Evolutionary conservation across 1,140 invertebrate genomes (phyloP).

Genomic region (Eurosta solidaginis): DNA sequence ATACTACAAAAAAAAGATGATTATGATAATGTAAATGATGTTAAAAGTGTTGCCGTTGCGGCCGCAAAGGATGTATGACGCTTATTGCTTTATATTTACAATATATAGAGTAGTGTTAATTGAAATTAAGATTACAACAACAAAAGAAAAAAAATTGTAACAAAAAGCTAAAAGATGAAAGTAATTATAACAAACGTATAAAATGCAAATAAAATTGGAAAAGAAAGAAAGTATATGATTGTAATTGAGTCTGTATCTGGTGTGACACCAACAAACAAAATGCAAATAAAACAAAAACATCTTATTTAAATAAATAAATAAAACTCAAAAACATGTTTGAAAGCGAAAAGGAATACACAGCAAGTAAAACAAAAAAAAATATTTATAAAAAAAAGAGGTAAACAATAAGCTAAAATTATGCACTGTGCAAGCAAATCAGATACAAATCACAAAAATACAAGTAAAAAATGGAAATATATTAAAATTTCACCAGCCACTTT

Average conservation of each 20-base stretch:
- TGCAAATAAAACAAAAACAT: conserved; percentile 13
- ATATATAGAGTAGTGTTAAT: conserved; percentile 30
- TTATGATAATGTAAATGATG: conserved; percentile 16
- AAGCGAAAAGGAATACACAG: background rate
- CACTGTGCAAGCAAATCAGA: conserved; percentile 7
- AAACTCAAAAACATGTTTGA: background rate
- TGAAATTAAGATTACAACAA: conserved; percentile 27
- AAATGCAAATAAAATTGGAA: background rate
- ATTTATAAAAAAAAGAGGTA: background rate
- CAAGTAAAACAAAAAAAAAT: background rate
- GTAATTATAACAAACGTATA: conserved; percentile 17
- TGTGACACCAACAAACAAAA: conserved; percentile 25
- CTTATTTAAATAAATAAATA: background rate
- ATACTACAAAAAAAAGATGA: conserved; percentile 22
- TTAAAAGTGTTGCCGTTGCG: conserved; percentile 26
- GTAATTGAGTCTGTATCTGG: conserved; percentile 21
- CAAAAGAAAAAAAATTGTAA: conserved; percentile 26
- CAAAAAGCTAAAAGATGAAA: conserved; percentile 17
- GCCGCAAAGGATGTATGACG: conserved; percentile 29
- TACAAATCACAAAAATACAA: background rate
- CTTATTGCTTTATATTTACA: conserved; percentile 31
- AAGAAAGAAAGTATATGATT: background rate
- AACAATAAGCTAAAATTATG: background rate
- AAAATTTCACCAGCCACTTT: background rate
- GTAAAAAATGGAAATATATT: background rate